A percentile compares a stretch with the other conserved stretches of the same genome.
Conservation (phyloP, 2,888 invertebrate species). For the Itoplectis maculator region DNA sequence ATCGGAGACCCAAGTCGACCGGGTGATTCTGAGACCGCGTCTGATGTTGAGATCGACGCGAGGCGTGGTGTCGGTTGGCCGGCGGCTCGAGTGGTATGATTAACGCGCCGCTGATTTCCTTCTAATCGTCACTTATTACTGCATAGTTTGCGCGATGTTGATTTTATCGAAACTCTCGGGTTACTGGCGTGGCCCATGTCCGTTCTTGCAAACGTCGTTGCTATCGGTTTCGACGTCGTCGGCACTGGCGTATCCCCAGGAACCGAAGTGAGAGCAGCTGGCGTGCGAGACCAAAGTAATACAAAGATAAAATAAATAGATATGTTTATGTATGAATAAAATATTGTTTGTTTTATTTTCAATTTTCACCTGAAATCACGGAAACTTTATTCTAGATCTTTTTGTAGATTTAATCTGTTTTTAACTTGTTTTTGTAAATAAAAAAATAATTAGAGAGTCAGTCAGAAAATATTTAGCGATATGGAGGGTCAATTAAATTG, state of each 20-base stretch:
- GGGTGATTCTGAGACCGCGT: not conserved
- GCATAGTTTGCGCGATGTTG: constrained; percentile 28
- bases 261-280: not conserved
- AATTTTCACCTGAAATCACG: too few species aligned
- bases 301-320: not conserved
- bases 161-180: constrained; percentile 33
- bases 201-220: constrained; percentile 6
- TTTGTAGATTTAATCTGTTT: too few species aligned
- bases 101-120: not conserved
- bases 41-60: not conserved
- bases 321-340: not conserved
- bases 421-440: not conserved
- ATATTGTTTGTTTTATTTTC: too few species aligned
- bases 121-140: constrained; percentile 29
- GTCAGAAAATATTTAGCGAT: not conserved
- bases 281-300: not conserved
- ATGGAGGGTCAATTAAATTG: not conserved
- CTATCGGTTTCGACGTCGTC: constrained; percentile 27
- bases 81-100: not conserved
- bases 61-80: constrained; percentile 1
- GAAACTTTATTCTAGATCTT: too few species aligned
- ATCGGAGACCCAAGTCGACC: not conserved
- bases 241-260: constrained; percentile 5
- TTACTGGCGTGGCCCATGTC: constrained; percentile 26
- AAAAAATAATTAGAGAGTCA: not conserved